phyloP scores from a whole-genome alignment of 2,113 vertebrate species.

The Lamprotornis superbus region DNA sequence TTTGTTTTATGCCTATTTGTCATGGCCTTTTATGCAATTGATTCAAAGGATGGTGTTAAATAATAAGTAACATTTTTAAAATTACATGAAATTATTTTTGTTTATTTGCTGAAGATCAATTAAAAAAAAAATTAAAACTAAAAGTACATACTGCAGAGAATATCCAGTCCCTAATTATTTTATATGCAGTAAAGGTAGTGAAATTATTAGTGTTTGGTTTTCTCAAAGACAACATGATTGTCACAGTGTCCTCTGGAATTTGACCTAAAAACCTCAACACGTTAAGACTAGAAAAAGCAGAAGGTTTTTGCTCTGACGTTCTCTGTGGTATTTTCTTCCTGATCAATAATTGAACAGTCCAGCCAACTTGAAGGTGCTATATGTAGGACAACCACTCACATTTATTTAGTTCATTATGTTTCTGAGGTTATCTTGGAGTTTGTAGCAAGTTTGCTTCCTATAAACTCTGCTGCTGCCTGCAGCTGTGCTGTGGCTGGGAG shows the following conservation, averaged over 20 bases:
- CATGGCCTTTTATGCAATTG: slow-evolving; percentile 49
- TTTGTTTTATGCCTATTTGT: slow-evolving; percentile 51
- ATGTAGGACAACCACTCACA: background rate
- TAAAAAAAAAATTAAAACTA: slow-evolving; percentile 15
- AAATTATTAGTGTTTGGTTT: background rate
- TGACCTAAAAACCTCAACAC: background rate
- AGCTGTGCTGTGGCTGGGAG: background rate
- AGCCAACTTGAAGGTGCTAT: background rate
- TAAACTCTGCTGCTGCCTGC: background rate
- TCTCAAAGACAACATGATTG: background rate
- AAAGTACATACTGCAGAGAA: background rate
- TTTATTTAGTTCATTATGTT: background rate
- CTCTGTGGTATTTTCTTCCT: background rate
- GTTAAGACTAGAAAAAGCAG: background rate
- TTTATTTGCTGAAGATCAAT: slow-evolving; percentile 1
- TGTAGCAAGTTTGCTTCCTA: background rate
- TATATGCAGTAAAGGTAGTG: background rate
- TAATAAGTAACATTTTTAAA: slow-evolving; percentile 67
- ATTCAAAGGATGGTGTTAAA: slow-evolving; percentile 67
- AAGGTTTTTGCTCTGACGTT: background rate
- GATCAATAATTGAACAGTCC: background rate
- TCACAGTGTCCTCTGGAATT: background rate
- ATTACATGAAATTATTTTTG: slow-evolving; percentile 53
- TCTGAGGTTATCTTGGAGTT: background rate
- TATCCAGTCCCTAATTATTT: background rate